Base-by-base conservation (phyloP, 92 coral and sea anemone genomes). In the Epizoanthus stellaris region DNA sequence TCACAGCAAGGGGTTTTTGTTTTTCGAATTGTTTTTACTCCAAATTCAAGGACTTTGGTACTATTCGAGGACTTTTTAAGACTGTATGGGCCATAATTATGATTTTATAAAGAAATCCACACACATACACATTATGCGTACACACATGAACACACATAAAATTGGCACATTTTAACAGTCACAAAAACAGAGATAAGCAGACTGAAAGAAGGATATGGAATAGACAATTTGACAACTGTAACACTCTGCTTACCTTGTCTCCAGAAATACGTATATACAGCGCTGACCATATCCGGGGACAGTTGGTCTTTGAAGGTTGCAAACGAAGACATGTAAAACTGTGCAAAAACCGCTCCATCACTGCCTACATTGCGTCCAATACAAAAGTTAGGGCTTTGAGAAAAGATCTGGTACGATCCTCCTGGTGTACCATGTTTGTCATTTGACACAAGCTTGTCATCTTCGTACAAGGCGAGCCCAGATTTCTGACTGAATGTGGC, bases 251-350 rank as follows among this genome's bases (percentile, higher is more conserved):
- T 81, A 96, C 98, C 98, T 65, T 87, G 90, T 73, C 95, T 91
- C 96, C 98, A 96, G 89, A 92, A 96, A 82, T 87, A 94, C 52
- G 92, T 88, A 71, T 75, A 93, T n/a, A 91, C 88, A 43, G 88
- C 86, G 69, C 87, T 76, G 76, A 94, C 91, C 14, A 80, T 86
- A 17, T 85, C 56, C 8, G 82, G 89, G 20, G 98, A 90, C 72
- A 96, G 88, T 74, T 72, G 85, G 19, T 88, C 91, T n/a, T 87
- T 92, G 70, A 92, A 96, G 3, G 94, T 89, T 21, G 90, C 85
- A 70, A 96, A 86, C 42, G 96, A 90, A 17, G 93, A 91, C 79
- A 94, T 80, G 45, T 87, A 92, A 73, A 94, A 91, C 79, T 73
- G 81, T 36, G 90, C 77, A 72, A 75, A 93, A 11, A 85, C 86